phyloP scores from a whole-genome alignment of 64 coral and sea anemone genomes.

The Porites australiensis region DNA sequence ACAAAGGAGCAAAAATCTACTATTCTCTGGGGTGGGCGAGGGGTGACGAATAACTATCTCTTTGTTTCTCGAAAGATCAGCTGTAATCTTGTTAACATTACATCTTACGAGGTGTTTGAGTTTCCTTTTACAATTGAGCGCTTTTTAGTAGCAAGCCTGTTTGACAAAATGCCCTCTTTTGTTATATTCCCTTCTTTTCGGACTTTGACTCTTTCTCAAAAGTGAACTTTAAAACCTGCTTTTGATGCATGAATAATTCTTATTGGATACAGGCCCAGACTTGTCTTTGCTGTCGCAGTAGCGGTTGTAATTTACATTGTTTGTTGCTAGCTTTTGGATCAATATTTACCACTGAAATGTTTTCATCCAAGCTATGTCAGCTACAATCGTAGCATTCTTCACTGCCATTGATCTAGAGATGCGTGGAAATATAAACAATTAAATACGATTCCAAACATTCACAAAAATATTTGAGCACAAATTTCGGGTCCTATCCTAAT shows the following conservation, averaged over 20 bases:
- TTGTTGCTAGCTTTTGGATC: background rate
- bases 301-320: background rate
- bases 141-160: background rate
- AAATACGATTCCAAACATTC: too few relatives aligned
- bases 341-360: background rate
- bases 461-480: too few relatives aligned
- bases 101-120: conserved; percentile 40
- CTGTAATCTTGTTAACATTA: conserved; percentile 25
- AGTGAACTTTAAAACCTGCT: background rate
- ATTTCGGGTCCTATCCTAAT: too few relatives aligned
- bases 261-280: conserved; percentile 1
- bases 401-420: too few relatives aligned
- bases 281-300: background rate
- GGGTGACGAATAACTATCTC: background rate
- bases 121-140: conserved; percentile 6
- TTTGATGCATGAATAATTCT: background rate
- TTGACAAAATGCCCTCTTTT: background rate
- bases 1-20: background rate
- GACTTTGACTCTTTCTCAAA: background rate
- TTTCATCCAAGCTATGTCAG: too few relatives aligned
- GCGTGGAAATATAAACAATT: too few relatives aligned
- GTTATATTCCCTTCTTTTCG: background rate
- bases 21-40: background rate
- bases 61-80: conserved; percentile 40
- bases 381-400: too few relatives aligned